Evolutionary conservation across 1,140 invertebrate species (phyloP), one percentile per base, ranked within the genome.

Genomic region (Danaus melanippus): DNA sequence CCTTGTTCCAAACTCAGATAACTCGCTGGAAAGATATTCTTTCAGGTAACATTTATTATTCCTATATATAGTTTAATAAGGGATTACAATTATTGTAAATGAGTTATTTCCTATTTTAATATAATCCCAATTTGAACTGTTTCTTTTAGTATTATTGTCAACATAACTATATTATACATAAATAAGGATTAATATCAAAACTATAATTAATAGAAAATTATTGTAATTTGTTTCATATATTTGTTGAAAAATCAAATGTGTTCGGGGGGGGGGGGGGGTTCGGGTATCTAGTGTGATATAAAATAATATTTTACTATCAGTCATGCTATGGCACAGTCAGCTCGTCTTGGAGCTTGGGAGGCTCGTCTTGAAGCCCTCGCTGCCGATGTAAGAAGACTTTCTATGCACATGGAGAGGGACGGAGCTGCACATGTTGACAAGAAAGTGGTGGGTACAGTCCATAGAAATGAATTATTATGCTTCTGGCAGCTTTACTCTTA

Each of bases 301-400:
- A 15, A 15, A 15, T 15, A 15, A 15, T 15, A 15, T 15, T 93
- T 17, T 43, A 8, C 9, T 57, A 47, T 1, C 56, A 85, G 82
- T 7, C 97, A 98, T 89, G 96, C 95, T 8, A 92, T 99, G 84
- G 92, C 94, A 0, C 91, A 96, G 53, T 97, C 96, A 8, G 97
- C 98, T 0, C 97, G 98, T 79, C 87, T 98, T 46, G 95, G 94
- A 0, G 93, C 97, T 55, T 98, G 95, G 95, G 97, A 98, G 88
- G 91, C 93, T 10, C 91, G 92, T 0, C 87, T 98, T 21, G 93
- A 96, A 65, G 88, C 89, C 15, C 96, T 95, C 72, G 92, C 97
- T 32, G 92, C 95, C 41, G 92, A 92, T 8, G 94, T 98, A 54
- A 92, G 95, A 68, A 91, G 89, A 64, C 90, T 98, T 42, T 93